These are phyloP conservation scores for Anastrepha obliqua DNA, from an alignment of 1,140 invertebrate genomes.

Conservation along the genomic window DNA sequence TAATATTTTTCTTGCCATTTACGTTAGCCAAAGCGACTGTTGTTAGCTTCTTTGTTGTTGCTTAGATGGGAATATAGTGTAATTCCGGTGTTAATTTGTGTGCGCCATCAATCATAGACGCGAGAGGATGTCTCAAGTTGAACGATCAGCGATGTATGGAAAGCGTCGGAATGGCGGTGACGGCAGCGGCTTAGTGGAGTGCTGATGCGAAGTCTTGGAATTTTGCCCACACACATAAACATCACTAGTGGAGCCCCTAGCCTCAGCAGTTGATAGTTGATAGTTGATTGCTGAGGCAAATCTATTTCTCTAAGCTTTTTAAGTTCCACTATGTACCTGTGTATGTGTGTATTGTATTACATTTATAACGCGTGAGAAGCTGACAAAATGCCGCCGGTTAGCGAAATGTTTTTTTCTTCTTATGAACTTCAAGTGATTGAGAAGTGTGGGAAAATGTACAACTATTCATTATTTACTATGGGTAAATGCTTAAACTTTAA, in stretches of 20 bases:
- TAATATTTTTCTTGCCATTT: constrained; percentile 53
- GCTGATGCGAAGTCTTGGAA: background rate
- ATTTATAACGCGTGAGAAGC: constrained; percentile 29
- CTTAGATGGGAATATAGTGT: constrained; percentile 46
- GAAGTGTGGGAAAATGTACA: background rate
- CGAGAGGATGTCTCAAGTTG: constrained; percentile 34
- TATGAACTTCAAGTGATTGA: constrained; percentile 19
- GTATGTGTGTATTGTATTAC: background rate
- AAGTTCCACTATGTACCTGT: background rate
- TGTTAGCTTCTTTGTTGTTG: background rate
- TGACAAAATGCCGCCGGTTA: constrained; percentile 43
- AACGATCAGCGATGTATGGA: background rate
- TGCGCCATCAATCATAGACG: constrained; percentile 46
- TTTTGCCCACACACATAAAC: background rate
- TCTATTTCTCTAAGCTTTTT: background rate
- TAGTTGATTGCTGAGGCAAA: background rate
- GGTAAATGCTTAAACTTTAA: constrained; percentile 1
- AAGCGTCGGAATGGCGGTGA: background rate
- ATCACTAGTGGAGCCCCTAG: background rate
- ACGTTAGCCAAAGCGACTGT: background rate
- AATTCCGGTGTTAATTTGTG: constrained; percentile 55
- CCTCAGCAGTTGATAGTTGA: background rate
- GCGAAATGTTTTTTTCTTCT: background rate
- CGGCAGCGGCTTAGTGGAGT: background rate
- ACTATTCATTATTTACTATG: constrained; percentile 9